Evolutionary conservation across 2,113 vertebrate species (phyloP).

Genomic region (Nothobranchius furzeri): DNA sequence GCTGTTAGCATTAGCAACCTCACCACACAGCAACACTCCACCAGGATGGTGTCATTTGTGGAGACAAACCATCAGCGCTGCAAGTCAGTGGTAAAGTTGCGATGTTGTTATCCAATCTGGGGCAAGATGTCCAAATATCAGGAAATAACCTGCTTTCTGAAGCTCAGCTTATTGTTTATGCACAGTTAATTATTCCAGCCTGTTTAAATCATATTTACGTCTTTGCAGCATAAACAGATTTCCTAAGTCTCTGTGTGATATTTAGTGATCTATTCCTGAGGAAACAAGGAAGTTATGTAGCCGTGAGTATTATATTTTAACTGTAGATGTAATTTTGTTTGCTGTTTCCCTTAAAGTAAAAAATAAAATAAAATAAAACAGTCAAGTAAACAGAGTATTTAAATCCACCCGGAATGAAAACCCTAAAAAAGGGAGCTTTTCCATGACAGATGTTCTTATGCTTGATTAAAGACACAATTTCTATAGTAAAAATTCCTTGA

Average conservation of each 20-base stretch:
- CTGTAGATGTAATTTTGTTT: background rate
- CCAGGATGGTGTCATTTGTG: too few species aligned
- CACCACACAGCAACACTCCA: too few species aligned
- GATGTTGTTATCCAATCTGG: too few species aligned
- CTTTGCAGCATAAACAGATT: background rate
- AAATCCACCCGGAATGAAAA: constrained; percentile 8
- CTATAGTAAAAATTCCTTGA: constrained; percentile 64
- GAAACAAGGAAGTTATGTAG: background rate
- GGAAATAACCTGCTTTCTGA: too few species aligned
- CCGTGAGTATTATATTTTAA: background rate
- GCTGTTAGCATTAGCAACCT: too few species aligned
- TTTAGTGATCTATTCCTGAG: constrained; percentile 1
- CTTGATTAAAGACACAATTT: constrained; percentile 73
- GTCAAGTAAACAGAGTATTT: constrained; percentile 1
- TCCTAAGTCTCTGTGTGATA: background rate
- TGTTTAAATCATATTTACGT: too few species aligned
- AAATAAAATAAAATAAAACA: background rate
- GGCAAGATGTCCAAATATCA: too few species aligned
- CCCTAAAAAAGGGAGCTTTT: constrained; percentile 1
- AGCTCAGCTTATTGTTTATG: too few species aligned
- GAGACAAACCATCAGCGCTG: too few species aligned
- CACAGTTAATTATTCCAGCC: too few species aligned
- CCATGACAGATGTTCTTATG: constrained; percentile 50
- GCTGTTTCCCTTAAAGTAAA: background rate
- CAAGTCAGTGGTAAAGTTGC: too few species aligned